phyloP scores from a whole-genome alignment of 1,140 invertebrate genomes.

The Sycophila sp. region DNA sequence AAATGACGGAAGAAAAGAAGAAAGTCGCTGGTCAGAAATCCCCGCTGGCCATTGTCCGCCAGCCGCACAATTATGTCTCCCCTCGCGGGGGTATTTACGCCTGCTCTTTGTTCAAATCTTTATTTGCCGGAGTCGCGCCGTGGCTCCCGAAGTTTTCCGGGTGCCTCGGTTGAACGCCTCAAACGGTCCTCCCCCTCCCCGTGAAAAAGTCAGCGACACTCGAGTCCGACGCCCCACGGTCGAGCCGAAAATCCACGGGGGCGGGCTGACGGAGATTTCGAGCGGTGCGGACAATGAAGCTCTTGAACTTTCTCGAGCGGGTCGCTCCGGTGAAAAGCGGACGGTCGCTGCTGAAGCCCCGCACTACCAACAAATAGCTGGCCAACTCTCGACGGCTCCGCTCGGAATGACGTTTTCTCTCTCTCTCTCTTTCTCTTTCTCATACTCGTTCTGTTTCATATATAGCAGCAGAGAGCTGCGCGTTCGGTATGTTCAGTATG shows the following conservation, averaged over 20 bases:
- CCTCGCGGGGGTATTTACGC: not conserved
- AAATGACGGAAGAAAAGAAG: not conserved
- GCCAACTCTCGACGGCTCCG: no score
- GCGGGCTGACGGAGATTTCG: not conserved
- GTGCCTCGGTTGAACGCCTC: no score
- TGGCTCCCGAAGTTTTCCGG: not conserved
- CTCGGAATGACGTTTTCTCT: not conserved
- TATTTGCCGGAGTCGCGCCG: not conserved
- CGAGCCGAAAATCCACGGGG: not conserved
- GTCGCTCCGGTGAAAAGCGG: no score
- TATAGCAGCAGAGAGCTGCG: not conserved
- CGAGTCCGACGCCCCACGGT: not conserved
- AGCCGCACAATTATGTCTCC: not conserved
- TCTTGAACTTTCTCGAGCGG: constrained; percentile 9
- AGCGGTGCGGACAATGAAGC: not conserved
- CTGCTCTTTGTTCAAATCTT: not conserved
- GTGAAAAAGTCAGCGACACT: not conserved
- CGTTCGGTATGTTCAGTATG: no score
- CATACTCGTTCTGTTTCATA: not conserved
- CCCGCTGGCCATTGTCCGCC: not conserved
- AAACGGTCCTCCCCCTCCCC: not conserved
- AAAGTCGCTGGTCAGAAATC: not conserved
- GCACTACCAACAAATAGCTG: no score
- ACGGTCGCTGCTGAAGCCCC: no score
- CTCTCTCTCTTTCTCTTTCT: not conserved